These are phyloP conservation scores for Metellina segmentata DNA, from an alignment of 2,888 invertebrate species.

Conservation along the genomic window DNA sequence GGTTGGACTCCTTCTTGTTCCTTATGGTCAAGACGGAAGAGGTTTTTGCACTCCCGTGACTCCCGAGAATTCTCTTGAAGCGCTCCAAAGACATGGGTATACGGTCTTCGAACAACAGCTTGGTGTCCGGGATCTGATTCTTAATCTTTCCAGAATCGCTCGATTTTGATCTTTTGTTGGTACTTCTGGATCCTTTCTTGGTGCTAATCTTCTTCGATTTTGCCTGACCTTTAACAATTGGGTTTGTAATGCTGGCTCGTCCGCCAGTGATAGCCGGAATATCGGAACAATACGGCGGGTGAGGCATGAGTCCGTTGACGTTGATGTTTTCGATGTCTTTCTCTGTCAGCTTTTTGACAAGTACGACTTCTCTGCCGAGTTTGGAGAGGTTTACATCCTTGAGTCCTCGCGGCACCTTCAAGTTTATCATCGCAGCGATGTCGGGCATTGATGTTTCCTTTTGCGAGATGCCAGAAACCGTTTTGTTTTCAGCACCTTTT, in stretches of 20 bases:
- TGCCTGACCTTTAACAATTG: background rate
- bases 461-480: background rate
- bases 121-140: background rate
- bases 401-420: background rate
- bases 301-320: background rate
- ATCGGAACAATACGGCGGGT: too few relatives aligned
- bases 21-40: too few relatives aligned
- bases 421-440: background rate
- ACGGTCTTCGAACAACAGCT: background rate
- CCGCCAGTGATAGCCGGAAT: too few relatives aligned
- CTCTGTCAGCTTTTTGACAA: slow-evolving; percentile 35
- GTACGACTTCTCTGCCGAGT: slow-evolving; percentile 52
- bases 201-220: background rate
- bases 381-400: slow-evolving; percentile 39
- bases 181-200: background rate
- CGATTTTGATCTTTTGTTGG: background rate
- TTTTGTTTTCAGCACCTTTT: background rate
- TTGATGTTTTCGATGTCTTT: slow-evolving; percentile 1
- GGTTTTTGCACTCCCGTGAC: too few relatives aligned
- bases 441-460: background rate
- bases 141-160: background rate
- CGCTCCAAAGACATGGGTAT: background rate
- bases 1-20: too few relatives aligned
- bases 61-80: background rate
- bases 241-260: too few relatives aligned